Percentiles rank a stretch among this genome's conserved stretches.
Evolutionary conservation across 30 jellyfish, hydroid and myxozoan species (phyloP).

Genomic region (Thelohanellus kitauei): DNA sequence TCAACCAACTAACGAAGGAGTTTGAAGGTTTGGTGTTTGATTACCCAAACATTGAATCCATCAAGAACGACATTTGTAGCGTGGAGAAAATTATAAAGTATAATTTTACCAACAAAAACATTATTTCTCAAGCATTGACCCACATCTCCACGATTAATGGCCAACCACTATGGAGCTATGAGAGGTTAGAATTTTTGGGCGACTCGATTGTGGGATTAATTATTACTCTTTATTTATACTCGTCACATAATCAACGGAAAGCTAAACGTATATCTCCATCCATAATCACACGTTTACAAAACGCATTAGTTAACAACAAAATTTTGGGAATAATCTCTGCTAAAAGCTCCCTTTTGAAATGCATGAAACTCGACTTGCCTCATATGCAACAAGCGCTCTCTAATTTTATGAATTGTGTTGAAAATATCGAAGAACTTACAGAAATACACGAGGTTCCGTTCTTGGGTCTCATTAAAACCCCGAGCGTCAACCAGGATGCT

Average conservation of each 20-base stretch:
- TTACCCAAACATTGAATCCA: too few species aligned
- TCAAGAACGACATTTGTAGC: background rate
- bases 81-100: constrained; percentile 1
- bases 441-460: too few species aligned
- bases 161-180: constrained; percentile 23
- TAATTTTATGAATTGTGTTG: too few species aligned
- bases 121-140: constrained; percentile 46
- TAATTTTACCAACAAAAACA: too few species aligned
- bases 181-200: constrained; percentile 48
- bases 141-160: constrained; percentile 21
- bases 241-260: constrained; percentile 2
- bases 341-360: too few species aligned
- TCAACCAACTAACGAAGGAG: background rate
- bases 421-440: too few species aligned
- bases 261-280: too few species aligned
- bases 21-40: background rate
- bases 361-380: too few species aligned
- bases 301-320: constrained; percentile 61
- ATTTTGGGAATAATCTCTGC: too few species aligned
- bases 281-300: constrained; percentile 21
- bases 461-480: too few species aligned
- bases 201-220: constrained; percentile 53
- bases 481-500: too few species aligned
- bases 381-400: too few species aligned
- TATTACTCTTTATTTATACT: constrained; percentile 12